Conservation (phyloP, 53 echinoderm and acorn worm species). For the Paracentrotus lividus region DNA sequence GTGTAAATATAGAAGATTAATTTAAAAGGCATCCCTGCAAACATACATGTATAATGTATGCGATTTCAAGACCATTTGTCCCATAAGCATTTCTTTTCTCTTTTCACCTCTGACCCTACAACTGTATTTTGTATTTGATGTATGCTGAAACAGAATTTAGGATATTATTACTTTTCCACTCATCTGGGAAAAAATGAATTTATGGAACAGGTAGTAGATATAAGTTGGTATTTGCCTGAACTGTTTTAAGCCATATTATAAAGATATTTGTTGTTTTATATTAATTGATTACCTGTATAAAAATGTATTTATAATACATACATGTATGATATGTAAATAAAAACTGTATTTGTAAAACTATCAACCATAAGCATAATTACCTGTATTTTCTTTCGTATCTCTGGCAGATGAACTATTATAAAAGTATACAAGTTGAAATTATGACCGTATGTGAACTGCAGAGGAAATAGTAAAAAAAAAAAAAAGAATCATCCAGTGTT, state of each 20-base stretch:
- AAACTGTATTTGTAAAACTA: constrained; percentile 41
- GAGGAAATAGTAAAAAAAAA: no score
- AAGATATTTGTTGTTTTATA: neutral
- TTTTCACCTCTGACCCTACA: no score
- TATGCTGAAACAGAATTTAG: neutral
- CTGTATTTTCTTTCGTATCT: neutral
- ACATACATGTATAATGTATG: no score
- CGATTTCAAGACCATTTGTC: no score
- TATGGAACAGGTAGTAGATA: neutral
- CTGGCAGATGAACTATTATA: neutral
- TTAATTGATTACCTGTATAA: neutral
- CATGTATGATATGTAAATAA: constrained; percentile 49
- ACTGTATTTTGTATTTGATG: no score
- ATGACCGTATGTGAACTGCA: no score
- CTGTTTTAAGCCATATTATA: neutral
- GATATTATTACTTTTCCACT: neutral
- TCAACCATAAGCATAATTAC: neutral
- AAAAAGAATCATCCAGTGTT: no score
- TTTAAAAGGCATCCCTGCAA: no score
- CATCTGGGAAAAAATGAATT: neutral
- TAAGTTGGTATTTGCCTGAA: neutral
- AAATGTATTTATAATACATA: constrained; percentile 31
- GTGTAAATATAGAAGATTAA: no score
- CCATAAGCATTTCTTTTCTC: no score
- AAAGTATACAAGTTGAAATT: neutral